These are phyloP conservation scores for Litoditis marina DNA, from an alignment of 2,888 invertebrate species.

Conservation along the genomic window DNA sequence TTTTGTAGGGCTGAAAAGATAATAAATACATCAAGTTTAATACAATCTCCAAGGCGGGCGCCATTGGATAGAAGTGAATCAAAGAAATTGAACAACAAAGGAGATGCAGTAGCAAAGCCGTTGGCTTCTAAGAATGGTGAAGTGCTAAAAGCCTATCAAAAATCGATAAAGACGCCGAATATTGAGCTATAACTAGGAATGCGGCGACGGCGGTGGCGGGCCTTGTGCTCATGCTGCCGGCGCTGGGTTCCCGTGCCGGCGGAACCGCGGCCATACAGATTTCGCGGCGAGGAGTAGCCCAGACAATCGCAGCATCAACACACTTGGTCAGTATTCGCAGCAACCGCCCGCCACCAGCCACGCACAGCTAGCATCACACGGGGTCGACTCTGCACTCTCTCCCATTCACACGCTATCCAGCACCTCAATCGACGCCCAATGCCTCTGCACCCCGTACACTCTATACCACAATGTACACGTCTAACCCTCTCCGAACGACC, in stretches of 20 bases:
- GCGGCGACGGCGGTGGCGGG: too few relatives aligned
- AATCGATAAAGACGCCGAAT: not conserved
- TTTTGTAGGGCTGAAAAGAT: slow-evolving; percentile 72
- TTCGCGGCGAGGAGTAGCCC: not conserved
- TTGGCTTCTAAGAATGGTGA: too few relatives aligned
- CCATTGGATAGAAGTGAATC: not conserved
- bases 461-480: too few relatives aligned
- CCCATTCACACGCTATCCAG: not conserved
- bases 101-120: too few relatives aligned
- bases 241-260: slow-evolving; percentile 2
- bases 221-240: not conserved
- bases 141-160: too few relatives aligned
- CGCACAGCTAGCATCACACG: not conserved
- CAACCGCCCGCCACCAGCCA: not conserved
- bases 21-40: slow-evolving; percentile 8
- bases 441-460: too few relatives aligned
- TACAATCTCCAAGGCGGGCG: too few relatives aligned
- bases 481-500: too few relatives aligned
- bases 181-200: not conserved
- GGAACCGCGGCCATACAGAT: not conserved
- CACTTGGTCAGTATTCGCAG: not conserved
- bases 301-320: not conserved
- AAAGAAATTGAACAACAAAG: not conserved
- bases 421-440: not conserved
- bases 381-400: not conserved